Evolutionary conservation across 2,888 invertebrate species (phyloP).

Genomic region (Girardia tigrina): DNA sequence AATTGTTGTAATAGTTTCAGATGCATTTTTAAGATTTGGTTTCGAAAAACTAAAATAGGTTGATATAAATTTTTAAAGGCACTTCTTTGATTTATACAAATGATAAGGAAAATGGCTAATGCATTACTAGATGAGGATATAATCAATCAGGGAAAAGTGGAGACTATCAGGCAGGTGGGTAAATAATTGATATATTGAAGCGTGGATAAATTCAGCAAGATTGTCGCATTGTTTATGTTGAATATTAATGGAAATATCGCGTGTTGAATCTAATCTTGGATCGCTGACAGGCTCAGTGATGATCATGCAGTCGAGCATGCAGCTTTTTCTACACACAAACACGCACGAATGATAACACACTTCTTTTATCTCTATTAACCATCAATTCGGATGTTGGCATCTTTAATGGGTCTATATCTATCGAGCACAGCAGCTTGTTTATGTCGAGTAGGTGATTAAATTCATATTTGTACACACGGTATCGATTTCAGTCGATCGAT

Average conservation of each 20-base stretch:
- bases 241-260: conserved; percentile 23
- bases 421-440: background rate
- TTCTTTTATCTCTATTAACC: conserved; percentile 9
- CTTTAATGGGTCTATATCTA: conserved; percentile 11
- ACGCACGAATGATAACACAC: background rate
- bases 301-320: conserved; percentile 13
- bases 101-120: conserved; percentile 20
- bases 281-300: conserved; percentile 20
- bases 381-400: conserved; percentile 23
- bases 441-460: conserved; percentile 23
- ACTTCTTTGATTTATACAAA: background rate
- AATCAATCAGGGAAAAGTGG: conserved; percentile 14
- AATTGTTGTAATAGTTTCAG: no score
- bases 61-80: conserved; percentile 19
- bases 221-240: conserved; percentile 20
- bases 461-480: conserved; percentile 1
- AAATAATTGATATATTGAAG: conserved; percentile 8
- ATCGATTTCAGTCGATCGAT: conserved; percentile 19
- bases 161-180: conserved; percentile 23
- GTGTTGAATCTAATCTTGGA: conserved; percentile 23
- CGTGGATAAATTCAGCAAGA: conserved; percentile 1
- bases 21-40: no score
- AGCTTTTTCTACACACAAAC: background rate
- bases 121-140: background rate
- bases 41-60: no score